Evolutionary conservation across 2,113 vertebrate genomes (phyloP).

Genomic region (Bombycilla garrulus): DNA sequence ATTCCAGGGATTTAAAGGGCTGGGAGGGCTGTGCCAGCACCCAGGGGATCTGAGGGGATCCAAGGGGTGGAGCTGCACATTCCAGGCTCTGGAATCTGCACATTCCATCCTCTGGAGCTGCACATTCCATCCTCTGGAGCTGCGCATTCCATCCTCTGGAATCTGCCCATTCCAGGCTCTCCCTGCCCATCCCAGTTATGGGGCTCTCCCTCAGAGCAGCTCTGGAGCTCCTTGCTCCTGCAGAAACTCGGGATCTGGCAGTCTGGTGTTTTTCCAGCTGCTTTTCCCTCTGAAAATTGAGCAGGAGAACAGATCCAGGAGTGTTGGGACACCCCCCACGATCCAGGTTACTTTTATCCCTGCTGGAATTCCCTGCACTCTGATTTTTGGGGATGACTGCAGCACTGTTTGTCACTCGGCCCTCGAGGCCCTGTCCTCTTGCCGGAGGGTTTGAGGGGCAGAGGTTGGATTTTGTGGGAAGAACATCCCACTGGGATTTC

Average conservation of each 20-base stretch:
- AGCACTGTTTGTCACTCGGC: neutral
- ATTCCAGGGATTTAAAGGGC: too few relatives aligned
- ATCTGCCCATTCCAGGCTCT: neutral
- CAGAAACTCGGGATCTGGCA: neutral
- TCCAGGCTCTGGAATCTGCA: neutral
- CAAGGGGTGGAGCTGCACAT: too few relatives aligned
- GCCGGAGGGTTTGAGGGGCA: neutral
- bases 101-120: neutral
- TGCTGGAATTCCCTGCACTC: conserved; percentile 24
- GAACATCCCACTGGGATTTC: accelerated
- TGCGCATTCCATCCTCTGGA: neutral
- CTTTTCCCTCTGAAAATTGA: neutral
- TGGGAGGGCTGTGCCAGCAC: too few relatives aligned
- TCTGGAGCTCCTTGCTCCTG: neutral
- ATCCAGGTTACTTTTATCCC: neutral
- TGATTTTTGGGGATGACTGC: neutral
- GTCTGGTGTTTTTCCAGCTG: neutral
- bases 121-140: neutral
- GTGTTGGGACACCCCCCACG: neutral
- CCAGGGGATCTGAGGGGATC: too few relatives aligned
- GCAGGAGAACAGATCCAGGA: neutral
- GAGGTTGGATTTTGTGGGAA: accelerated
- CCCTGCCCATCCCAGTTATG: too few relatives aligned
- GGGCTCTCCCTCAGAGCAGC: neutral
- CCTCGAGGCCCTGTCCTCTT: neutral